Percentiles rank a stretch among this genome's conserved stretches.
Evolutionary conservation across 1,140 invertebrate species (phyloP).

Genomic region (Colletes latitarsis): DNA sequence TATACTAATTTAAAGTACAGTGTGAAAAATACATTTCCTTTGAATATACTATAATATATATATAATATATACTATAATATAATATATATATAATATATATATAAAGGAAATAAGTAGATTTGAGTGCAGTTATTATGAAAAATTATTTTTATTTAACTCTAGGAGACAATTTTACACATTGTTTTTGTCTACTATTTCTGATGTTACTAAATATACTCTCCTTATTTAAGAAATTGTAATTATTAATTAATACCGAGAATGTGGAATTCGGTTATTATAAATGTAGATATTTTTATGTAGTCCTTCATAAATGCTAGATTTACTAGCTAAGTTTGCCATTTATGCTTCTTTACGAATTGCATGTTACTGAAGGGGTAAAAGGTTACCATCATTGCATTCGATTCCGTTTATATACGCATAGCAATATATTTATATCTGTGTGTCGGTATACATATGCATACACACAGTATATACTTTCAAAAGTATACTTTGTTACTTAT

Average conservation of each 20-base stretch:
- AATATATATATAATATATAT: not conserved
- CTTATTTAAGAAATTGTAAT: conserved; percentile 44
- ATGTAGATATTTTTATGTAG: conserved; percentile 8
- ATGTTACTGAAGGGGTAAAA: conserved; percentile 23
- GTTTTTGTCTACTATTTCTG: conserved; percentile 50
- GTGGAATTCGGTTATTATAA: conserved; percentile 11
- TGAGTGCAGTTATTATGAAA: conserved; percentile 44
- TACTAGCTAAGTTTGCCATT: conserved; percentile 24
- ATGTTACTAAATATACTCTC: conserved; percentile 48
- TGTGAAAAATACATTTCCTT: conserved; percentile 56
- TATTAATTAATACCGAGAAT: conserved; percentile 25
- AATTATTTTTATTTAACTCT: conserved; percentile 46
- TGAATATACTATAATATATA: conserved; percentile 32
- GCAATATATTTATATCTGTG: not conserved
- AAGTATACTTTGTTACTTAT: not conserved
- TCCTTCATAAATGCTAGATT: conserved; percentile 6
- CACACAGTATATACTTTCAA: not conserved
- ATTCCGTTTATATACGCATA: not conserved
- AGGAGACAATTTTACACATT: conserved; percentile 20
- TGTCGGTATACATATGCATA: not conserved
- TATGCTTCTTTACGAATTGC: conserved; percentile 10
- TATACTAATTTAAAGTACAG: conserved; percentile 63
- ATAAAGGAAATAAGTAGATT: conserved; percentile 38
- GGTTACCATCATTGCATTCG: conserved; percentile 14
- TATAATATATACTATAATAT: not conserved